phyloP scores from a whole-genome alignment of 2,888 invertebrate genomes.

The Noctua comes region DNA sequence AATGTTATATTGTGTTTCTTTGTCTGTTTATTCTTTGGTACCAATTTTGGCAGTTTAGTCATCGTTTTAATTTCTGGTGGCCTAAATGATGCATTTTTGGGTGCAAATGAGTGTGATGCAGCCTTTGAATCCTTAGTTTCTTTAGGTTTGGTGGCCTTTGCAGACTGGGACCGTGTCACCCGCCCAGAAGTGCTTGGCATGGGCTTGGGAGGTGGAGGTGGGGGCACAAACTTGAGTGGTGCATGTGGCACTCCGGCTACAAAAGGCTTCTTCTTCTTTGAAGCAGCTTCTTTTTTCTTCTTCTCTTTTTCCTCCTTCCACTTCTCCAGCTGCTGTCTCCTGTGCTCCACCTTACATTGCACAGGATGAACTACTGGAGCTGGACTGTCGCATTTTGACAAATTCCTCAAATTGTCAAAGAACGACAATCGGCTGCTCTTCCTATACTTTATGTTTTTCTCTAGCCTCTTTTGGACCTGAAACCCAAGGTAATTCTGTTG shows the following conservation, averaged over 20 bases:
- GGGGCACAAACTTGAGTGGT: slow-evolving; percentile 76
- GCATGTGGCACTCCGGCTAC: slow-evolving; percentile 77
- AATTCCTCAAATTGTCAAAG: slow-evolving; percentile 80
- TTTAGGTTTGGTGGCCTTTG: slow-evolving; percentile 61
- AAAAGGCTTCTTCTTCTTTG: slow-evolving; percentile 84
- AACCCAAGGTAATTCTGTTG: slow-evolving; percentile 63
- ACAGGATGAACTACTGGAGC: slow-evolving; percentile 63
- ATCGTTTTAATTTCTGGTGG: slow-evolving; percentile 80
- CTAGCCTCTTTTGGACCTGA: slow-evolving; percentile 80
- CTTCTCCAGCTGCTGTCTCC: slow-evolving; percentile 81
- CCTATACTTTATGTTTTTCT: slow-evolving; percentile 74
- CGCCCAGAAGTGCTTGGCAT: slow-evolving; percentile 80
- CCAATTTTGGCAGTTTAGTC: slow-evolving; percentile 71
- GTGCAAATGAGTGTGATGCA: slow-evolving; percentile 86
- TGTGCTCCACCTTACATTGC: slow-evolving; percentile 75
- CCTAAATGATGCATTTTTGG: slow-evolving; percentile 88
- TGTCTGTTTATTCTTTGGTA: slow-evolving; percentile 61
- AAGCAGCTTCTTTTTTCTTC: slow-evolving; percentile 77
- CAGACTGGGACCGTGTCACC: slow-evolving; percentile 81
- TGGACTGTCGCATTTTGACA: slow-evolving; percentile 74
- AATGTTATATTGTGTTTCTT: slow-evolving; percentile 70
- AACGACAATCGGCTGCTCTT: slow-evolving; percentile 77
- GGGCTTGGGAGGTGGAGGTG: slow-evolving; percentile 79
- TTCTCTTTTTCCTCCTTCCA: slow-evolving; percentile 86
- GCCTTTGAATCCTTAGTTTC: slow-evolving; percentile 44